These are phyloP conservation scores for Muschampia plurimacula DNA, from an alignment of 2,888 invertebrate genomes.

Conservation along the genomic window DNA sequence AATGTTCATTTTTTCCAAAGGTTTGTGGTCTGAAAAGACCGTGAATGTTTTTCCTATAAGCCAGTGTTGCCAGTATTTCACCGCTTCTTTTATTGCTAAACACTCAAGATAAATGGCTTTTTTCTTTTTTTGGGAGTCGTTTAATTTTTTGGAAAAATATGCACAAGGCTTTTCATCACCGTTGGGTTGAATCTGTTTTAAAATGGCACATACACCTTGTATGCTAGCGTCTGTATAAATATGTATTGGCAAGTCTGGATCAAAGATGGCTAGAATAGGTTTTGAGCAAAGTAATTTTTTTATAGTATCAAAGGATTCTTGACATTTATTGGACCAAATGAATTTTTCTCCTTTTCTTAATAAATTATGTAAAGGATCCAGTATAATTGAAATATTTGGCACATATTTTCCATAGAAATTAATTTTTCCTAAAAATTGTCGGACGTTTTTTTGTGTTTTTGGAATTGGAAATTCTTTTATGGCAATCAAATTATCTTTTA, in stretches of 20 bases:
- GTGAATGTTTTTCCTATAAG: not conserved
- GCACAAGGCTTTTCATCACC: not conserved
- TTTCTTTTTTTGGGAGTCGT: not conserved
- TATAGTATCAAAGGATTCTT: not conserved
- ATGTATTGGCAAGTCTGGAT: not conserved
- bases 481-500: slow-evolving; percentile 10
- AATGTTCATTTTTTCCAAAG: not conserved
- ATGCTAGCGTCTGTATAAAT: not conserved
- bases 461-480: slow-evolving; percentile 1
- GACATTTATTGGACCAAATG: not conserved
- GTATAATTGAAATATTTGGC: not conserved
- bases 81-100: slow-evolving; percentile 1
- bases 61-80: not conserved
- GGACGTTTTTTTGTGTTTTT: slow-evolving; percentile 2
- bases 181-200: not conserved
- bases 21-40: not conserved
- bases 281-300: not conserved
- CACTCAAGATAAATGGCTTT: not conserved
- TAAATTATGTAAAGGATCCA: not conserved
- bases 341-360: not conserved
- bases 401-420: slow-evolving; percentile 1
- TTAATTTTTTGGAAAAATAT: not conserved
- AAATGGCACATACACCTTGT: not conserved
- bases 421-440: slow-evolving; percentile 10
- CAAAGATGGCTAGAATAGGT: not conserved